A percentile compares a stretch with the other conserved stretches of the same genome.
Conservation (phyloP, 2,888 invertebrate species). For the Polyommatus icarus region DNA sequence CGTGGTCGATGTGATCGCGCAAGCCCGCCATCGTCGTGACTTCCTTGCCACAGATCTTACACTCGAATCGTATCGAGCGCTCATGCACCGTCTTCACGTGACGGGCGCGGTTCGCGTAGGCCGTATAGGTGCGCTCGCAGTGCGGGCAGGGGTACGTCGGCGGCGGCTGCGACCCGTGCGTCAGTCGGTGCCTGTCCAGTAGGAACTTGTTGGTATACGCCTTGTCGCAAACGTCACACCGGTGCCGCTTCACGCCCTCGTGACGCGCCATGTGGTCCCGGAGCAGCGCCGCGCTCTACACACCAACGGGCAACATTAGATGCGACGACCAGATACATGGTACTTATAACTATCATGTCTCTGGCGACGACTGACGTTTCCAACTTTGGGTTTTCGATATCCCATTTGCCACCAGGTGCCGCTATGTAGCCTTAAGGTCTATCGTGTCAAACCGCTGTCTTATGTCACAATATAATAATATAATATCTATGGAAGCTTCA, state of each 20-base stretch:
- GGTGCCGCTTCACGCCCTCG: constrained; percentile 1
- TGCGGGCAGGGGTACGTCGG: constrained; percentile 22
- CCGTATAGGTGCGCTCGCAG: constrained; percentile 5
- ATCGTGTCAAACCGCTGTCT: too few species aligned
- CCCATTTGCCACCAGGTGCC: neutral
- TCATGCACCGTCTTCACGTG: constrained; percentile 23
- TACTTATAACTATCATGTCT: too few species aligned
- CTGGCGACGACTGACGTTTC: neutral
- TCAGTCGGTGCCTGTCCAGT: constrained; percentile 5
- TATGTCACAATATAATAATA: too few species aligned
- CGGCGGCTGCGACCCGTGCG: constrained; percentile 13
- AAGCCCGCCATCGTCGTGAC: neutral
- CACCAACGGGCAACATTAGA: neutral
- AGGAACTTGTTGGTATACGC: neutral
- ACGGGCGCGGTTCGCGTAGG: neutral
- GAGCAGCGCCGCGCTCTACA: constrained; percentile 15
- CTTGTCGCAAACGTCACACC: constrained; percentile 26
- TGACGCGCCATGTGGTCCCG: constrained; percentile 26
- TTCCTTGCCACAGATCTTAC: constrained; percentile 30
- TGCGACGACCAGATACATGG: too few species aligned
- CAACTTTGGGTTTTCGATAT: neutral
- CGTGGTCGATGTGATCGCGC: constrained; percentile 22
- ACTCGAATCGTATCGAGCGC: constrained; percentile 1
- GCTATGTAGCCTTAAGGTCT: too few species aligned
- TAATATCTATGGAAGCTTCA: too few species aligned